phyloP scores from a whole-genome alignment of 2,113 vertebrate genomes.

The Numenius arquata region DNA sequence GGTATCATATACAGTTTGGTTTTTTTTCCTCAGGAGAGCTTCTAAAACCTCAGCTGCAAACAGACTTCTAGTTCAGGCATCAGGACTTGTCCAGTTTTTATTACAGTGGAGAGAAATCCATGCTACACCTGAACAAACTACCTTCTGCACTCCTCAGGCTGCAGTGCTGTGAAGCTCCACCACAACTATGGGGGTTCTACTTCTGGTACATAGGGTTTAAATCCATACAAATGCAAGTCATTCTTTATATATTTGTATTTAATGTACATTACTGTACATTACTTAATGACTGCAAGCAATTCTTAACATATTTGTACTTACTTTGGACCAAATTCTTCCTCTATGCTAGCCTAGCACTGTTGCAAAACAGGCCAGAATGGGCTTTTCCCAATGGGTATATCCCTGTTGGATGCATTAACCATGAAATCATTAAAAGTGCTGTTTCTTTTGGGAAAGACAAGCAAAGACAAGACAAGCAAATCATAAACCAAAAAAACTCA shows the following conservation, averaged over 20 bases:
- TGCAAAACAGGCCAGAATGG: not conserved
- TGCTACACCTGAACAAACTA: not conserved
- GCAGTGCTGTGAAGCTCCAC: not conserved
- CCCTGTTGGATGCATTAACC: not conserved
- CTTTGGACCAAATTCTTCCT: not conserved
- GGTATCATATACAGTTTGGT: fast-evolving
- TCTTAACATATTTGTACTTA: not conserved
- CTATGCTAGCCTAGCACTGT: not conserved
- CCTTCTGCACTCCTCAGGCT: not conserved
- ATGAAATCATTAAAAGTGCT: not conserved
- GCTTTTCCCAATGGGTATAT: not conserved
- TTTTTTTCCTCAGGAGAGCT: not conserved
- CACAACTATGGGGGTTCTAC: not conserved
- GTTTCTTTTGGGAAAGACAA: not conserved
- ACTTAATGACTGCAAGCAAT: not conserved
- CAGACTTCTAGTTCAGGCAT: not conserved
- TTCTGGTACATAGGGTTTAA: not conserved
- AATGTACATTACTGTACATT: not conserved
- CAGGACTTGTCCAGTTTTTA: not conserved
- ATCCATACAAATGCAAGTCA: not conserved
- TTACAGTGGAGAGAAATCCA: not conserved
- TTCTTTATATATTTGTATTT: not conserved
- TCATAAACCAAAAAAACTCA: not conserved
- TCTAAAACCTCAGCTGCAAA: not conserved
- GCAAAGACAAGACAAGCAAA: not conserved